These are phyloP conservation scores for Drosophila antonietae DNA, from an alignment of 2,888 invertebrate genomes.

Conservation along the genomic window DNA sequence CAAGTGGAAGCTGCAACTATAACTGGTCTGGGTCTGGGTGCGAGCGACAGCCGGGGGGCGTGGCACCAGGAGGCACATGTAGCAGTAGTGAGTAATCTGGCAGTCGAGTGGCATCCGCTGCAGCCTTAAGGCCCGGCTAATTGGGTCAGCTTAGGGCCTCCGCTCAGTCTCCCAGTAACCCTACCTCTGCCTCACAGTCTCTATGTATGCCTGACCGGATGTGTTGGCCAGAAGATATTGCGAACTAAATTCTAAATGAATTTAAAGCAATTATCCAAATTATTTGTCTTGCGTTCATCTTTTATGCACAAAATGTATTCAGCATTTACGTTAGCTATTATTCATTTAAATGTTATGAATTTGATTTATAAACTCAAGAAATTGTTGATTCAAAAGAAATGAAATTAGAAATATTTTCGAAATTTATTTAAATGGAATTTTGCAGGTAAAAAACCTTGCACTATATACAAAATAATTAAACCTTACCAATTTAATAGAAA, in stretches of 20 bases:
- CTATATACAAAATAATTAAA: no score
- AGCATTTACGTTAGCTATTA: conserved; percentile 2
- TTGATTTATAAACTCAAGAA: neutral
- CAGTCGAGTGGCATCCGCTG: conserved; percentile 40
- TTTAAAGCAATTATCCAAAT: conserved; percentile 57
- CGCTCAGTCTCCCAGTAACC: neutral
- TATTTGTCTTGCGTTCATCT: conserved; percentile 34
- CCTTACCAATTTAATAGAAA: no score
- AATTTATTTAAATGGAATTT: no score
- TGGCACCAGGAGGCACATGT: conserved; percentile 3
- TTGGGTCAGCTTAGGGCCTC: conserved; percentile 65
- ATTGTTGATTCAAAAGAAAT: neutral
- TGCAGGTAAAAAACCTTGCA: no score
- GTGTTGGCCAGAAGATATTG: conserved; percentile 51
- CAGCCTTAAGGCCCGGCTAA: conserved; percentile 51
- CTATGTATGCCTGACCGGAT: conserved; percentile 34
- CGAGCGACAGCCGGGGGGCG: neutral
- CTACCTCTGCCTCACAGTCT: neutral
- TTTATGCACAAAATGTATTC: neutral
- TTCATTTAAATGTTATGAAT: conserved; percentile 1
- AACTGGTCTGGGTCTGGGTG: neutral
- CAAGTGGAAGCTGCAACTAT: conserved; percentile 32
- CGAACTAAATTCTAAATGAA: conserved; percentile 54
- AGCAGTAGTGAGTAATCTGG: conserved; percentile 37
- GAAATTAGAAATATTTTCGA: no score